Evolutionary conservation across 92 coral and sea anemone genomes (phyloP).

Genomic region (Epizoanthus rinbou): DNA sequence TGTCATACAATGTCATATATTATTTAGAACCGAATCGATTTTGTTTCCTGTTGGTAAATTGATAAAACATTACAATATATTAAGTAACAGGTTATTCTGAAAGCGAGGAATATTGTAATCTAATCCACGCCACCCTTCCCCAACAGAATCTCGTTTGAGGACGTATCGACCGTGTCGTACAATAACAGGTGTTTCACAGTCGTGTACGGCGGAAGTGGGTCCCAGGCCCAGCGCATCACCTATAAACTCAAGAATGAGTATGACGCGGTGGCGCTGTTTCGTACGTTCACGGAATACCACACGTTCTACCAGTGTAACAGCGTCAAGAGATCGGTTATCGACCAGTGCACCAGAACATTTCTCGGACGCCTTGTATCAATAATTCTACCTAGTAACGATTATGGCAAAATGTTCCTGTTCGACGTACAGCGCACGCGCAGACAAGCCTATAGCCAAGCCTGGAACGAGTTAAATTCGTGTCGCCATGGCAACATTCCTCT

Average conservation of each 20-base stretch:
- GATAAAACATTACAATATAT: background rate
- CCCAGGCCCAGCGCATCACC: constrained; percentile 85
- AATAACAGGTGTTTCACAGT: constrained; percentile 92
- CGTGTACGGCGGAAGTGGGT: constrained; percentile 86
- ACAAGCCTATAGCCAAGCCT: constrained; percentile 96
- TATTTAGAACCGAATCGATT: background rate
- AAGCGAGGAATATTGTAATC: background rate
- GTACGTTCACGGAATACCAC: constrained; percentile 98
- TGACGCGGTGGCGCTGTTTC: constrained; percentile 89
- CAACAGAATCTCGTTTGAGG: constrained; percentile 89
- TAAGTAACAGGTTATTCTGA: background rate
- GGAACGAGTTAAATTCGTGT: constrained; percentile 86
- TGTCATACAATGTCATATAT: no score
- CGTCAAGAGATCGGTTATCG: constrained; percentile 95
- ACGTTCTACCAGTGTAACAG: constrained; percentile 97
- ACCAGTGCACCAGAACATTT: constrained; percentile 92
- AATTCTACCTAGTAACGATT: constrained; percentile 72
- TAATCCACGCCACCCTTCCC: background rate
- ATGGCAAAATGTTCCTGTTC: constrained; percentile 90
- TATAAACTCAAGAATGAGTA: constrained; percentile 91
- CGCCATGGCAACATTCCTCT: constrained; percentile 69
- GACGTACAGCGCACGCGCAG: constrained; percentile 95
- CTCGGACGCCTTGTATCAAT: constrained; percentile 84
- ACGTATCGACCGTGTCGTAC: constrained; percentile 98
- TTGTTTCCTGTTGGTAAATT: constrained; percentile 13